Percentiles rank a stretch among this genome's conserved stretches.
These are phyloP conservation scores for Planiliza haematocheilus DNA, from an alignment of 2,113 vertebrate genomes.

Conservation along the genomic window DNA sequence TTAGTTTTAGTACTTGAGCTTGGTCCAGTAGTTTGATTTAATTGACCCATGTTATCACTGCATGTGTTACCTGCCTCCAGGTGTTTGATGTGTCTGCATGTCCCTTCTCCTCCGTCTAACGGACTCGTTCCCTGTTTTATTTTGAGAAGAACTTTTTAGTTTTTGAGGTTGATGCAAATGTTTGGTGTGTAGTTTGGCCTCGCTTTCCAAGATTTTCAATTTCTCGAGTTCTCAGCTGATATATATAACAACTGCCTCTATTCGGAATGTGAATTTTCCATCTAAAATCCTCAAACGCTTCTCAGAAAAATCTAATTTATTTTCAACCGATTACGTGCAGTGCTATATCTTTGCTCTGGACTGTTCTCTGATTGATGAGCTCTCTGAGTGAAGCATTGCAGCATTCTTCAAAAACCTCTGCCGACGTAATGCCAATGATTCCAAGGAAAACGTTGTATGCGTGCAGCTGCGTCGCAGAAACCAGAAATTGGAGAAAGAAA, in stretches of 20 bases:
- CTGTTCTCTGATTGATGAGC: neutral
- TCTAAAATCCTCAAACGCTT: too few relatives aligned
- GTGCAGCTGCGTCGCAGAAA: neutral
- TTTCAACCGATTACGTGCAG: too few relatives aligned
- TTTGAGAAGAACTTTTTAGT: neutral
- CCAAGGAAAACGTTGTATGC: neutral
- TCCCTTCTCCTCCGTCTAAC: neutral
- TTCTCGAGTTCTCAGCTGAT: neutral
- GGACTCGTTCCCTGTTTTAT: neutral
- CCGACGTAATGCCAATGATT: neutral
- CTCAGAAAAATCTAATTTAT: too few relatives aligned
- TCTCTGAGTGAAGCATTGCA: neutral
- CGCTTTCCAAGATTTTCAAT: slow-evolving; percentile 7
- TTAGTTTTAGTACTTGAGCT: neutral
- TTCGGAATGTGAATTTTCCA: too few relatives aligned
- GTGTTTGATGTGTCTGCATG: slow-evolving; percentile 7
- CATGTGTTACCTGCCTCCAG: slow-evolving; percentile 26
- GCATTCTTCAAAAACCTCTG: neutral
- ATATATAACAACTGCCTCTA: too few relatives aligned
- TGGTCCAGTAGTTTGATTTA: neutral
- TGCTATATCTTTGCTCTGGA: too few relatives aligned
- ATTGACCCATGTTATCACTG: neutral
- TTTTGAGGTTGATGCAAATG: slow-evolving; percentile 14
- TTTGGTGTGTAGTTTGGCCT: neutral
- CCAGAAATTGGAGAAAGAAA: neutral